These are phyloP conservation scores for Lepidothrix coronata DNA, from an alignment of 2,113 vertebrate species.

Conservation along the genomic window DNA sequence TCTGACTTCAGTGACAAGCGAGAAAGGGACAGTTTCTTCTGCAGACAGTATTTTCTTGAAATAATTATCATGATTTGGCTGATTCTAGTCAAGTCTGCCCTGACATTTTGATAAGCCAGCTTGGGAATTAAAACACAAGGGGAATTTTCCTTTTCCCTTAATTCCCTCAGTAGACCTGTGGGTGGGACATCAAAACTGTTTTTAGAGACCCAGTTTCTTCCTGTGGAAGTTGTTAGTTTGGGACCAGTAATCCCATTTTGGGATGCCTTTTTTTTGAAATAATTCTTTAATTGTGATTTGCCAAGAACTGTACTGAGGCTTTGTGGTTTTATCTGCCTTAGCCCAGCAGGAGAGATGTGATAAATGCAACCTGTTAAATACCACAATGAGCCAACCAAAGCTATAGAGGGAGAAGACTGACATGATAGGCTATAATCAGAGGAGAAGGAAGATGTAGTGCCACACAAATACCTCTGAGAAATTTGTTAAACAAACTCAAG, in stretches of 20 bases:
- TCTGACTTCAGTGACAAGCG: background rate
- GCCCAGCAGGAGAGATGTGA: slow-evolving; percentile 35
- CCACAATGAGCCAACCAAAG: background rate
- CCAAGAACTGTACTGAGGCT: slow-evolving; percentile 1
- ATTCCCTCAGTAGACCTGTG: background rate
- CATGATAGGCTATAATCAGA: slow-evolving; percentile 53
- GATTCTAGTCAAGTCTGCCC: background rate
- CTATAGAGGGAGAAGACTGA: background rate
- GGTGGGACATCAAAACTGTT: background rate
- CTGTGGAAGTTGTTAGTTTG: background rate
- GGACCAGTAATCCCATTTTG: background rate
- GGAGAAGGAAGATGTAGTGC: background rate
- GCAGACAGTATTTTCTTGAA: background rate
- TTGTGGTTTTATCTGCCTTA: background rate
- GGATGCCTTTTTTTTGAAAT: slow-evolving; percentile 25
- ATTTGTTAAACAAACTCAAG: slow-evolving; percentile 71
- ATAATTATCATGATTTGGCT: background rate
- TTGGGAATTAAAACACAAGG: background rate
- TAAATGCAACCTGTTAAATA: slow-evolving; percentile 41
- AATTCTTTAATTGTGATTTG: slow-evolving; percentile 45
- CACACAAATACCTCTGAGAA: slow-evolving; percentile 43
- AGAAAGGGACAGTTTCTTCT: background rate
- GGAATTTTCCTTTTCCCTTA: background rate
- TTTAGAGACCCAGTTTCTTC: background rate
- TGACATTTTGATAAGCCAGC: background rate